A percentile compares a stretch with the other conserved stretches of the same genome.
phyloP scores from a whole-genome alignment of 1,140 invertebrate species.

The Homalodisca vitripennis region DNA sequence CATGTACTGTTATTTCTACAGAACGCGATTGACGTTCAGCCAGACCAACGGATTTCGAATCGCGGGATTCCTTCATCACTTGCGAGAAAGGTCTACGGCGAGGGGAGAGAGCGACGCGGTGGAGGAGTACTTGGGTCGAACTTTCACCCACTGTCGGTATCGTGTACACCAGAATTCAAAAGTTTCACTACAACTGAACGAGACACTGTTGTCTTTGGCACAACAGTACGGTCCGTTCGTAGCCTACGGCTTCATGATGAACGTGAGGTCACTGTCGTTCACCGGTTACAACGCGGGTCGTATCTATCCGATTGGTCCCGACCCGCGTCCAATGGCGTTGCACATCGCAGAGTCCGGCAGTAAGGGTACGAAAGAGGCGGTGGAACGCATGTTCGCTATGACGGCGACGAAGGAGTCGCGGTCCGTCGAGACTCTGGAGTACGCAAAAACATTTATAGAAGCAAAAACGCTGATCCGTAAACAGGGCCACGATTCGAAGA shows the following conservation, averaged over 20 bases:
- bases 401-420: background rate
- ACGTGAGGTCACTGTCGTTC: background rate
- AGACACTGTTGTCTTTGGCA: background rate
- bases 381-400: background rate
- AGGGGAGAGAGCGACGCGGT: background rate
- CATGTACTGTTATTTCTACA: slow-evolving; percentile 5
- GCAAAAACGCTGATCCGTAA: background rate
- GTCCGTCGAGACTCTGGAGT: background rate
- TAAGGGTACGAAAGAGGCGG: background rate
- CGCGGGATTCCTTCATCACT: background rate
- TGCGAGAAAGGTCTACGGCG: background rate
- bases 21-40: slow-evolving; percentile 1
- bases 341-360: slow-evolving; percentile 7
- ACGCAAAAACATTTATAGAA: slow-evolving; percentile 16
- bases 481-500: slow-evolving; percentile 11
- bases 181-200: background rate
- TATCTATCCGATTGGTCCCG: background rate
- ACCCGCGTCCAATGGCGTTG: background rate
- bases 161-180: background rate
- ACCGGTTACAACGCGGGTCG: background rate
- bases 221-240: background rate
- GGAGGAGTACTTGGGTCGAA: background rate
- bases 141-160: background rate
- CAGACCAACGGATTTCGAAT: slow-evolving; percentile 9
- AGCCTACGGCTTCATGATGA: background rate